Evolutionary conservation across 53 echinoderm and acorn worm genomes (phyloP).

Genomic region (Stichopus horrens): DNA sequence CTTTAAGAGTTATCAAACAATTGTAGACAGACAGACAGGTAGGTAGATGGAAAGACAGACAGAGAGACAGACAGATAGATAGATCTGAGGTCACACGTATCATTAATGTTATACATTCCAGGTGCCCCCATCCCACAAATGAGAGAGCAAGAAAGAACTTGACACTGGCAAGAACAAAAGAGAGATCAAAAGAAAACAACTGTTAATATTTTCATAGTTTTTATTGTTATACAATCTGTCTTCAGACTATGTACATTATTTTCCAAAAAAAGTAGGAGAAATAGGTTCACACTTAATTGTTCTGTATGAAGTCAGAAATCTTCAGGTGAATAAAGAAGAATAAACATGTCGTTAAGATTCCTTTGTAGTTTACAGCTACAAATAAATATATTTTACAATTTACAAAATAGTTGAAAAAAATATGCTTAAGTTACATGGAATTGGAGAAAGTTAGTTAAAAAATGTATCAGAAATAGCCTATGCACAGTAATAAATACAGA

Average conservation of each 20-base stretch:
- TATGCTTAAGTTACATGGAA: background rate
- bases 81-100: no score
- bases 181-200: background rate
- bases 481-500: constrained; percentile 1
- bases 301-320: background rate
- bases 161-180: no score
- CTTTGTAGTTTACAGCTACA: background rate
- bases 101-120: no score
- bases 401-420: constrained; percentile 3
- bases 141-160: no score
- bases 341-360: background rate
- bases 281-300: background rate
- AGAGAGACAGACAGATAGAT: no score
- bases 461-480: background rate
- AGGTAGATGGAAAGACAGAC: no score
- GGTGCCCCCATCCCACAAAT: no score
- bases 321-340: background rate
- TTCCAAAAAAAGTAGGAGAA: background rate
- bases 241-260: background rate
- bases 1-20: no score
- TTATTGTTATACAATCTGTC: constrained; percentile 3
- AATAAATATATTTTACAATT: background rate
- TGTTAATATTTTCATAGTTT: constrained; percentile 2
- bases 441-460: background rate
- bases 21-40: no score